Conservation (phyloP, 1,140 invertebrate genomes). For the Pseudomyrmex sp. region DNA sequence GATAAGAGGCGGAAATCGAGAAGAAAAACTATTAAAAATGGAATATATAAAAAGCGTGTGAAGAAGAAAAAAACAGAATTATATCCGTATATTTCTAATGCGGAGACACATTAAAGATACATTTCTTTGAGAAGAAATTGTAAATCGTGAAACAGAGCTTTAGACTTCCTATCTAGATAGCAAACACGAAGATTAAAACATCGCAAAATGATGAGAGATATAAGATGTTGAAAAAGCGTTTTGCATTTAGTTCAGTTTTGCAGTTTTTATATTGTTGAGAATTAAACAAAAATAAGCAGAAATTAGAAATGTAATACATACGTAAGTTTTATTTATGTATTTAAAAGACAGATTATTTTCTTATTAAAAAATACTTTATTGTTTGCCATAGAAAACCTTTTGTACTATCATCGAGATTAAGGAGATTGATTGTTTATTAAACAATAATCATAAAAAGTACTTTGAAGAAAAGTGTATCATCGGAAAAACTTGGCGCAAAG, state of each 20-base stretch:
- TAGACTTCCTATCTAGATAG: background rate
- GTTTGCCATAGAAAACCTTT: too few relatives aligned
- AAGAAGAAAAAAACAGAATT: background rate
- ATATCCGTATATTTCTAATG: background rate
- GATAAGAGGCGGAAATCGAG: background rate
- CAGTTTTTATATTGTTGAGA: background rate
- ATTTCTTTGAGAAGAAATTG: background rate
- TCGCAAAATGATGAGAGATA: background rate
- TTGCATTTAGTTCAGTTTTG: background rate
- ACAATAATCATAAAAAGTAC: background rate
- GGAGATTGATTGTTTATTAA: background rate
- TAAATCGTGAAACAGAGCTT: constrained; percentile 18
- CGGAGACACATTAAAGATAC: background rate
- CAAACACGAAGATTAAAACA: constrained; percentile 1
- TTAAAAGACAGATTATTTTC: too few relatives aligned
- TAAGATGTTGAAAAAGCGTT: background rate
- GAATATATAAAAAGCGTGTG: background rate
- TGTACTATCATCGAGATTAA: background rate
- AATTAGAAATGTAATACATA: background rate
- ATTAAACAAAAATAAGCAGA: background rate
- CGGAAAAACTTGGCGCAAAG: background rate
- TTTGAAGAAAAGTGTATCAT: background rate
- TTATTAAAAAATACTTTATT: too few relatives aligned
- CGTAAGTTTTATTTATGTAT: background rate
- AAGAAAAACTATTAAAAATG: background rate